These are phyloP conservation scores for Drosophila engyochracea DNA, from an alignment of 2,888 invertebrate species.

Conservation along the genomic window DNA sequence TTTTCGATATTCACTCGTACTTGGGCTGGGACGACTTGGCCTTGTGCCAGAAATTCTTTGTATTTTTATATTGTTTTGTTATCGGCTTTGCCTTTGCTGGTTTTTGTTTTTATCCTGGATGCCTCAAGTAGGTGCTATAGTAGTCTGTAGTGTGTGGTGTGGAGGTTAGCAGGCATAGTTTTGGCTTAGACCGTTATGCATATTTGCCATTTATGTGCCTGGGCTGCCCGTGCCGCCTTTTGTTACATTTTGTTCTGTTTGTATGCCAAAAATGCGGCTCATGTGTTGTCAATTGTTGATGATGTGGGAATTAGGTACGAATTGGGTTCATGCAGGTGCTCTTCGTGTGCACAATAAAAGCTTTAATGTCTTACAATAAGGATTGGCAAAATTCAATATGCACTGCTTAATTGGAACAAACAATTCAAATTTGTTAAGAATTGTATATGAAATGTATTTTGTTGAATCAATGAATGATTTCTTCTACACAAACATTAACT, in stretches of 20 bases:
- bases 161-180: constrained; percentile 51
- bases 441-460: not conserved
- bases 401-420: not conserved
- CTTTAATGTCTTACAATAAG: constrained; percentile 31
- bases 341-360: constrained; percentile 2
- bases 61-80: constrained; percentile 54
- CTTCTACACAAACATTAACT: not conserved
- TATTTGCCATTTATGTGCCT: constrained; percentile 62
- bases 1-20: constrained; percentile 49
- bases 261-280: constrained; percentile 68
- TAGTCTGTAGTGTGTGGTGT: not conserved
- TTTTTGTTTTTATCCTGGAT: constrained; percentile 57
- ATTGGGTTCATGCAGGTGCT: constrained; percentile 39
- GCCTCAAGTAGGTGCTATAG: constrained; percentile 22
- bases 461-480: not conserved
- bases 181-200: constrained; percentile 65
- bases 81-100: constrained; percentile 43
- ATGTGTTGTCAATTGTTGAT: constrained; percentile 77
- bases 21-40: constrained; percentile 60
- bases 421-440: not conserved
- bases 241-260: constrained; percentile 30
- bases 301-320: constrained; percentile 75
- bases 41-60: constrained; percentile 70
- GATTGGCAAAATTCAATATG: constrained; percentile 17
- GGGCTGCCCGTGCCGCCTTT: constrained; percentile 14